Base-by-base conservation (phyloP, 2,888 invertebrate genomes). In the Drosophila bunnanda region DNA sequence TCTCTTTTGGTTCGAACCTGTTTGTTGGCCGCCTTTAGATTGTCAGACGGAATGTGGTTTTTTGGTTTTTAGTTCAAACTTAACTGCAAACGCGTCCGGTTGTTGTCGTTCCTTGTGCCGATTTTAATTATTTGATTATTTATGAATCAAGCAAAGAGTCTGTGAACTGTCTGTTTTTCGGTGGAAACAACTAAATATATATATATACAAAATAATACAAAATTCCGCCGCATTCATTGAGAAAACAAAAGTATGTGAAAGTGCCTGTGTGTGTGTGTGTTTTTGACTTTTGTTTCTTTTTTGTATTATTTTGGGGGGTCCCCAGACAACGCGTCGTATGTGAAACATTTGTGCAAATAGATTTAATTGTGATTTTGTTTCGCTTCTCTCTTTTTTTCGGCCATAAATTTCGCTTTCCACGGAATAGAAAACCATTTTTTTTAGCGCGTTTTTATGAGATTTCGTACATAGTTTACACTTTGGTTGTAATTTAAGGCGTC, bases 401-500 rank as follows among this genome's bases (percentile, higher is more conserved):
- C 71, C 59, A 68, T 84, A 84, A 82, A 87, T 80, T 84, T 80
- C 80, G 84, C 80, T 84, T 87, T 81, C 77, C 78, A 75, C 68
- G 68, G 50, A 74, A 73, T 77, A 71, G 71, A 75, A 81, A 81
- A 81, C 76, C 79, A 28, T 74, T 74, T 61, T 61, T 68, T 34
- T 73, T 52, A 43, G 72, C 56, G 61, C 69, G 71, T 41, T 65
- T 67, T 57, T 71, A 41, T 62, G 57, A 60, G 66, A 61, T 70
- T 65, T 62, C 73, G 54, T 60, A 73, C 70, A 70, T 71, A 54
- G 73, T 73, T 73, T 80, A 83, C 75, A 84, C 78, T 80, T 87
- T 80, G 82, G 75, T 10, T 52, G 50, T 79, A 79, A 84, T 87
- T 83, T 77, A 81, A 82, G 73, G 76, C 87, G 84, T 87, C 77